phyloP scores from a whole-genome alignment of 2,797 vertebrate genomes.

The Muscicapa comitata region DNA sequence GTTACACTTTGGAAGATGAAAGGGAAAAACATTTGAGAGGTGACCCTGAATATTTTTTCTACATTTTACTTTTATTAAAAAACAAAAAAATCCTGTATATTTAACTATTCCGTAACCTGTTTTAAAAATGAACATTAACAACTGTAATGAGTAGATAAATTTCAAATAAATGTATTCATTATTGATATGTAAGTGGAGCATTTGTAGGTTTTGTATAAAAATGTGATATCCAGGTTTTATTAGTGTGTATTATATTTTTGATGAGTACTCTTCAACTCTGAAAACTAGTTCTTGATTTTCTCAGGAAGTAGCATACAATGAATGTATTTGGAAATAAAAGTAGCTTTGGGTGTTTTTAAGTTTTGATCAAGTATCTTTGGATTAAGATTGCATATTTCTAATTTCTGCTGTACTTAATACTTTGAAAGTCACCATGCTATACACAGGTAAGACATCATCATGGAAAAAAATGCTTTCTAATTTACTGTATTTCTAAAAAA shows the following conservation, averaged over 20 bases:
- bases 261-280: not conserved
- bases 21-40: slow-evolving; percentile 74
- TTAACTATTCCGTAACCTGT: not conserved
- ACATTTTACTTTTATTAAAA: slow-evolving; percentile 28
- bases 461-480: not conserved
- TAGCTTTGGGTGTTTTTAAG: not conserved
- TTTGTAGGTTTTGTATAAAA: slow-evolving; percentile 7
- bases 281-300: not conserved
- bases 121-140: slow-evolving; percentile 16
- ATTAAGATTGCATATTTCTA: not conserved
- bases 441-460: not conserved
- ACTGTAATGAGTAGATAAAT: not conserved
- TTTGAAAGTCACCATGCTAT: not conserved
- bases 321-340: not conserved
- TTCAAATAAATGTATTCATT: not conserved
- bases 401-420: not conserved
- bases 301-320: not conserved
- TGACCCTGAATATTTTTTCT: slow-evolving; percentile 69
- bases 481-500: not conserved
- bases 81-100: not conserved
- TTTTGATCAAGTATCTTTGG: not conserved
- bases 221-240: not conserved
- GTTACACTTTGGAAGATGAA: slow-evolving; percentile 77
- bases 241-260: not conserved
- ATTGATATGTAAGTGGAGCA: not conserved